Conservation (phyloP, 1,140 invertebrate species). For the Solenopsis fugax region DNA sequence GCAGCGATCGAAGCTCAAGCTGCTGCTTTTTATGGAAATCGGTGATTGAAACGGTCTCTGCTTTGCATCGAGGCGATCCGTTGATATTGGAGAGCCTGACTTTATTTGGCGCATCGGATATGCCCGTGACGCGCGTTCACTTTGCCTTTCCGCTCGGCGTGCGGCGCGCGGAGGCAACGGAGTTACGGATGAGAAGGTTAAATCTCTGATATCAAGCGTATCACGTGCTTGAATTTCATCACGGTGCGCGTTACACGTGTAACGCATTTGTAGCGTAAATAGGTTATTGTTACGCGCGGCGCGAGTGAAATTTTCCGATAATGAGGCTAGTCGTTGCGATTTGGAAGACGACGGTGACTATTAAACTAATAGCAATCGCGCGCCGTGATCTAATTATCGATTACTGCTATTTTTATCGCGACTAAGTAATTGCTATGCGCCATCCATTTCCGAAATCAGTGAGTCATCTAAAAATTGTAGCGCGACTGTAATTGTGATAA, state of each 20-base stretch:
- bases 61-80: not conserved
- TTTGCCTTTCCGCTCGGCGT: not conserved
- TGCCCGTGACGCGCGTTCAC: not conserved
- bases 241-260: constrained; percentile 21
- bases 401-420: not conserved
- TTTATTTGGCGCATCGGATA: constrained; percentile 26
- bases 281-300: constrained; percentile 22
- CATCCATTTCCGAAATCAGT: not conserved
- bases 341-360: not conserved
- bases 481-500: not conserved
- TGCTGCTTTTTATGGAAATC: not conserved
- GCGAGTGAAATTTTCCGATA: constrained; percentile 18
- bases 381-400: not conserved
- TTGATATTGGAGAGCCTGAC: not conserved
- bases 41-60: not conserved
- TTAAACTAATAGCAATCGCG: not conserved
- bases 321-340: not conserved
- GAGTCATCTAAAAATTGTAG: not conserved
- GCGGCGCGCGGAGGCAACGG: not conserved
- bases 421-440: not conserved
- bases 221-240: constrained; percentile 38
- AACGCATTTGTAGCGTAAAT: constrained; percentile 37
- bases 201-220: constrained; percentile 61
- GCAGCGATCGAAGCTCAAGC: not conserved
- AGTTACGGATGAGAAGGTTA: constrained; percentile 61